These are phyloP conservation scores for Eupithecia centaureata DNA, from an alignment of 2,888 invertebrate genomes.

Conservation along the genomic window DNA sequence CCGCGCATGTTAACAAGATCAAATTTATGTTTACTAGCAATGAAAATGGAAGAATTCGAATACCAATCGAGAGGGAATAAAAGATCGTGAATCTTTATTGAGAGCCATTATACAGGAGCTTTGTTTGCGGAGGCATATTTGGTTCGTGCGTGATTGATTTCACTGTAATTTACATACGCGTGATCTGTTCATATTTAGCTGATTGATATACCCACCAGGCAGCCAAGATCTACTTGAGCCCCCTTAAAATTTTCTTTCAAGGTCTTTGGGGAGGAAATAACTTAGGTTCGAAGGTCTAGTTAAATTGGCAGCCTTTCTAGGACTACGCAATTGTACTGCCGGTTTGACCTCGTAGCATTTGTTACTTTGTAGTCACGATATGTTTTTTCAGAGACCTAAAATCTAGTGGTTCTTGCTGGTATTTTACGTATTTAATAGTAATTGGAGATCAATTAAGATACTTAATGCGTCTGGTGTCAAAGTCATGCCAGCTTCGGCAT, in stretches of 20 bases:
- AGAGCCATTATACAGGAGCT: slow-evolving; percentile 69
- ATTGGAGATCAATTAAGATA: slow-evolving; percentile 45
- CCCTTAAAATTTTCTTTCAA: slow-evolving; percentile 36
- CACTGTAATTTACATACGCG: slow-evolving; percentile 83
- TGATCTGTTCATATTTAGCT: slow-evolving; percentile 80
- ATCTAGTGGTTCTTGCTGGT: slow-evolving; percentile 59
- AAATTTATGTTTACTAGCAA: slow-evolving; percentile 15
- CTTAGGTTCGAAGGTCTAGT: slow-evolving; percentile 58
- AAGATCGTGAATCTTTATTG: slow-evolving; percentile 63
- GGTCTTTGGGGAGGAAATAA: slow-evolving; percentile 48
- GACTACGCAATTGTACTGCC: slow-evolving; percentile 72
- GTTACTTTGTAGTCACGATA: slow-evolving; percentile 82
- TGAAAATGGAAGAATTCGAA: slow-evolving; percentile 41
- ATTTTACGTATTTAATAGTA: slow-evolving; percentile 48
- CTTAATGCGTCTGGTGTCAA: slow-evolving; percentile 13
- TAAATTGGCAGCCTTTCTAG: slow-evolving; percentile 66
- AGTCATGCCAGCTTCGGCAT: neutral
- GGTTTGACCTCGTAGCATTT: slow-evolving; percentile 80
- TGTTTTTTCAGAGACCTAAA: slow-evolving; percentile 74
- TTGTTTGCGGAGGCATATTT: slow-evolving; percentile 76
- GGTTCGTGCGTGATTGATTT: slow-evolving; percentile 82
- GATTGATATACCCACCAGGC: slow-evolving; percentile 70
- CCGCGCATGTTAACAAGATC: slow-evolving; percentile 16
- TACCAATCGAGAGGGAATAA: slow-evolving; percentile 49
- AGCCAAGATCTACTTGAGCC: slow-evolving; percentile 47